These are phyloP conservation scores for Protosalanx chinensis DNA, from an alignment of 2,797 vertebrate genomes.

Conservation along the genomic window DNA sequence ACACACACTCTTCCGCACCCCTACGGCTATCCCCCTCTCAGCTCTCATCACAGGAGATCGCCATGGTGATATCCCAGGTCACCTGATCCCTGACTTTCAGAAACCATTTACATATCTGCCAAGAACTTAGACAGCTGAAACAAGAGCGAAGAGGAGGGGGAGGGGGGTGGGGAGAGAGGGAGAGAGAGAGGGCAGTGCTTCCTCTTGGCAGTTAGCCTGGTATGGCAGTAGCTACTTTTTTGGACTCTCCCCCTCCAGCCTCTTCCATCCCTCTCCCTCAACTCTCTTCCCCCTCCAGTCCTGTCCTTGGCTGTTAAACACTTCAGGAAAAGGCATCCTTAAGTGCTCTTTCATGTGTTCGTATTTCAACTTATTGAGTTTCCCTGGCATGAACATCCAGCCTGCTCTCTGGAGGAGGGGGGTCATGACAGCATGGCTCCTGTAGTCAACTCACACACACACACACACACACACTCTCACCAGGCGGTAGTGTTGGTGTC, in stretches of 20 bases:
- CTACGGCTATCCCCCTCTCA: conserved; percentile 6
- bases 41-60: conserved; percentile 53
- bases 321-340: conserved; percentile 27
- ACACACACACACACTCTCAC: conserved; percentile 38
- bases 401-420: not conserved
- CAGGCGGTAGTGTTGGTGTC: conserved; percentile 29
- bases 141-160: conserved; percentile 41
- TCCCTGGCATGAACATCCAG: conserved; percentile 30
- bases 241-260: not conserved
- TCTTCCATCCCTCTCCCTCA: not conserved
- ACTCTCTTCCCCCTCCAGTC: not conserved
- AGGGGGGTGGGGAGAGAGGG: conserved; percentile 7
- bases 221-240: too few species aligned
- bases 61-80: conserved; percentile 49
- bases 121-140: conserved; percentile 57
- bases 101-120: conserved; percentile 59
- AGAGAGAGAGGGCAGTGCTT: conserved; percentile 14
- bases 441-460: conserved; percentile 33
- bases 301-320: conserved; percentile 33
- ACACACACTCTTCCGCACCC: not conserved
- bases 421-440: conserved; percentile 24
- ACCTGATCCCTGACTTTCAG: conserved; percentile 56
- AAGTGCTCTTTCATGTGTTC: conserved; percentile 21
- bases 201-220: conserved; percentile 38
- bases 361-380: conserved; percentile 19